Evolutionary conservation across 2,113 vertebrate species (phyloP).

Genomic region (Diphyllodes magnificus): DNA sequence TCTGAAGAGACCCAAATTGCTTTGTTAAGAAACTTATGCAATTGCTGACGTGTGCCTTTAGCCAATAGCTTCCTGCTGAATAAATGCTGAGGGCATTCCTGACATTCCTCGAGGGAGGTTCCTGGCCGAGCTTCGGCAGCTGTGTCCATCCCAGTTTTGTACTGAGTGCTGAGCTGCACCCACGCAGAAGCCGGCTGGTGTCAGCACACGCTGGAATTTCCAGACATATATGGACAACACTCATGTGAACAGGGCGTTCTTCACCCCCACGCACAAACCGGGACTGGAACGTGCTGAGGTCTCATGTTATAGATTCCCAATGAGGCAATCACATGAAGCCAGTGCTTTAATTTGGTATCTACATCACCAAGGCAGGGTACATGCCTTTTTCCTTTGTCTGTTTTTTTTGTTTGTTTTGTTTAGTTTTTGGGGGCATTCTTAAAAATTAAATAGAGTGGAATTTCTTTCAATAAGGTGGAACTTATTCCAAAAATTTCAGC

Average conservation of each 20-base stretch:
- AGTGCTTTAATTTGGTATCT: not conserved
- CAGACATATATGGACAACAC: constrained; percentile 1
- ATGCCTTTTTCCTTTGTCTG: not conserved
- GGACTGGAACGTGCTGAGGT: not conserved
- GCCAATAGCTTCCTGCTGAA: not conserved
- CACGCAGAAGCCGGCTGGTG: fast-evolving
- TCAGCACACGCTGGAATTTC: not conserved
- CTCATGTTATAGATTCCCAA: not conserved
- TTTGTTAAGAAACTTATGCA: not conserved
- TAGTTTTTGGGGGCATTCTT: not conserved
- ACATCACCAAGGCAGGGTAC: not conserved
- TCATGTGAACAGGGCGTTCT: not conserved
- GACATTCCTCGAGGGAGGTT: constrained; percentile 22
- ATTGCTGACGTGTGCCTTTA: not conserved
- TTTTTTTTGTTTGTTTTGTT: not conserved
- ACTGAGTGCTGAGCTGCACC: not conserved
- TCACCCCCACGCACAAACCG: not conserved
- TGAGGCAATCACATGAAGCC: not conserved
- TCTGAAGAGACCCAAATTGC: not conserved
- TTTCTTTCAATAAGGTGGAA: not conserved
- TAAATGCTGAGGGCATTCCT: constrained; percentile 38
- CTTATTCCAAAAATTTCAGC: not conserved
- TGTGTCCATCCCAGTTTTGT: not conserved
- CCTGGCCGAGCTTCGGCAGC: not conserved
- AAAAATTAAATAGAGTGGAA: not conserved